Conservation (phyloP, 2,113 vertebrate genomes). For the Cryptomyrus ogoouensis region DNA sequence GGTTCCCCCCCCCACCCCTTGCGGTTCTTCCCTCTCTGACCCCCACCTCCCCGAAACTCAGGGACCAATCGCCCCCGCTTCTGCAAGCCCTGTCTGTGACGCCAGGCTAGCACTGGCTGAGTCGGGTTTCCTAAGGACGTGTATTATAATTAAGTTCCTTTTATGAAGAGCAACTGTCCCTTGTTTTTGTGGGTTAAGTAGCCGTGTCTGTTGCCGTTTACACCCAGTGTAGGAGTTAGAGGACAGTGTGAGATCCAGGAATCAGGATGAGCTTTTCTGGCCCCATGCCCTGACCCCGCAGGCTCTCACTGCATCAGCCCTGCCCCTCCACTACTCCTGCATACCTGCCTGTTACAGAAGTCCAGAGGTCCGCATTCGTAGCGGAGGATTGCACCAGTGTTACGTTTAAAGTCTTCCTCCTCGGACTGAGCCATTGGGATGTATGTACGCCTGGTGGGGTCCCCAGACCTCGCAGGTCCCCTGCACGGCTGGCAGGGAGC, state of each 20-base stretch:
- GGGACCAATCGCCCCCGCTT: slow-evolving; percentile 28
- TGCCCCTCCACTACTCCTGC: slow-evolving; percentile 9
- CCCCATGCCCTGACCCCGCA: background rate
- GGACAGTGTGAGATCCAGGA: background rate
- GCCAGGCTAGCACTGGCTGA: slow-evolving; percentile 27
- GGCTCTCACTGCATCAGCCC: background rate
- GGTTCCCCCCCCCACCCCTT: background rate
- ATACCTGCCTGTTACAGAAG: background rate
- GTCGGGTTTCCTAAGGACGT: slow-evolving; percentile 12
- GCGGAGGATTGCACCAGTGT: slow-evolving; percentile 24
- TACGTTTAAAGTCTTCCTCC: slow-evolving; percentile 15
- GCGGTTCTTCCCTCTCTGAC: background rate
- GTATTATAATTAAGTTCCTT: slow-evolving; percentile 1
- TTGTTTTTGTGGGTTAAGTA: background rate
- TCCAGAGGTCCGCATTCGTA: background rate
- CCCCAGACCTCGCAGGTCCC: slow-evolving; percentile 84
- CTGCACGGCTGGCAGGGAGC: slow-evolving; percentile 79
- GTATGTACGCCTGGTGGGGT: slow-evolving; percentile 81
- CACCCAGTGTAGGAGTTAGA: background rate
- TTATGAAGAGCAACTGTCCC: background rate
- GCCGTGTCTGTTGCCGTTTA: background rate
- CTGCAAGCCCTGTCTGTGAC: slow-evolving; percentile 28
- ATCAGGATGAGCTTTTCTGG: background rate
- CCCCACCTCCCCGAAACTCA: slow-evolving; percentile 31
- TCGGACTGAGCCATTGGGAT: slow-evolving; percentile 1